Evolutionary conservation across 2,113 vertebrate species (phyloP), one percentile per base, ranked within the genome.

Genomic region (Scomber scombrus): DNA sequence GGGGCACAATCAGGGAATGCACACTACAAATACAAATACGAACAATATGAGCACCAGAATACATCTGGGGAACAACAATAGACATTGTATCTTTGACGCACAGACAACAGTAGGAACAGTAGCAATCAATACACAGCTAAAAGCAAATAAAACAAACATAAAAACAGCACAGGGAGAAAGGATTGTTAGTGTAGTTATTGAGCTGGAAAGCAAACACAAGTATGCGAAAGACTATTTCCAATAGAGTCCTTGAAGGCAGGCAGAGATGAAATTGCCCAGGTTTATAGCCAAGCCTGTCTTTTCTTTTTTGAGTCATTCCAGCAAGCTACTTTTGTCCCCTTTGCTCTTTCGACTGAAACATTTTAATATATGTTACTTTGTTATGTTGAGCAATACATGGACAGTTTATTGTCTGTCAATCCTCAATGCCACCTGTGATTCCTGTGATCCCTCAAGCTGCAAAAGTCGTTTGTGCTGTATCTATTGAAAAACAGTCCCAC

Each of bases 71-170:
- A 79, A 63, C 68, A 66, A 74, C 81, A 71, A 61, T 18, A 63
- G 54, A 69, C 46, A 62, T 81, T 1, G 23, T 75, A 61, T 83
- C 70, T 84, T 80, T 79, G 87, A 89, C 71, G 87, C 56, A 62
- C 75, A 85, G 52, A 84, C 83, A 81, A 58, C 54, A 60, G 60
- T 47, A 68, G 54, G 61, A 89, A 66, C 63, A 64, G 47, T 12
- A 78, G 54, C 72, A 79, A 89, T 92, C 89, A 79, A 90, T 87
- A 89, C 68, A 11, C 49, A 21, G 71, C 86, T 86, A 65, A 76
- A 82, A 85, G 65, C 78, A 85, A 87, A 88, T 88, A 78, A 66
- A 83, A 70, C 78, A 66, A 82, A 78, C 78, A 70, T 79, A 71
- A 84, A 82, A 72, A 52, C 61, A 21, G 80, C 58, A 14, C 58